Evolutionary conservation across 2,888 invertebrate species (phyloP).

Genomic region (Drosophila austrosaltans): DNA sequence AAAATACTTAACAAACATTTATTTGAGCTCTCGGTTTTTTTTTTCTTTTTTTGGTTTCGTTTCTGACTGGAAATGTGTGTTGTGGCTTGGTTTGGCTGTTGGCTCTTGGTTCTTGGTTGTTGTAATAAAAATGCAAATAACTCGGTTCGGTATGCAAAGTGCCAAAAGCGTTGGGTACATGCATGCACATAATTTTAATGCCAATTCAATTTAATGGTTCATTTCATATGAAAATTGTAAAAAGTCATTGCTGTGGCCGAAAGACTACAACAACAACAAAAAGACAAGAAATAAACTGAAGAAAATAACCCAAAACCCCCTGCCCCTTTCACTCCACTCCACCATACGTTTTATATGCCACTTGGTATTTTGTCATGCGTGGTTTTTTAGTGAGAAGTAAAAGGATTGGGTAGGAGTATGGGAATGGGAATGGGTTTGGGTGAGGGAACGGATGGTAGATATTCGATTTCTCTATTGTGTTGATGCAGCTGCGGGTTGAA

Average conservation of each 20-base stretch:
- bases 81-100: not conserved
- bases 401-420: not conserved
- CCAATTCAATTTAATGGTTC: conserved; percentile 79
- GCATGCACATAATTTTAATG: conserved; percentile 75
- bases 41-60: conserved; percentile 29
- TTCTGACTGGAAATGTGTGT: conserved; percentile 8
- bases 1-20: conserved; percentile 78
- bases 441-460: not conserved
- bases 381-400: conserved; percentile 56
- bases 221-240: conserved; percentile 79
- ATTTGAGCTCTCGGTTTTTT: conserved; percentile 63
- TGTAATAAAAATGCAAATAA: conserved; percentile 78
- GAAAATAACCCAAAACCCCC: not conserved
- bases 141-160: conserved; percentile 71
- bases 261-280: conserved; percentile 55
- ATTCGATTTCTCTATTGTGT: conserved; percentile 57
- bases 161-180: conserved; percentile 63
- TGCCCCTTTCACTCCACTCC: conserved; percentile 5
- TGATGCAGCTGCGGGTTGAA: conserved; percentile 68
- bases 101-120: conserved; percentile 47
- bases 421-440: not conserved
- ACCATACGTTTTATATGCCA: conserved; percentile 42
- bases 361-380: conserved; percentile 76
- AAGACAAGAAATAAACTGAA: conserved; percentile 20
- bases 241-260: conserved; percentile 74